These are phyloP conservation scores for Sphaerodactylus townsendi DNA, from an alignment of 2,113 vertebrate species.

Conservation along the genomic window DNA sequence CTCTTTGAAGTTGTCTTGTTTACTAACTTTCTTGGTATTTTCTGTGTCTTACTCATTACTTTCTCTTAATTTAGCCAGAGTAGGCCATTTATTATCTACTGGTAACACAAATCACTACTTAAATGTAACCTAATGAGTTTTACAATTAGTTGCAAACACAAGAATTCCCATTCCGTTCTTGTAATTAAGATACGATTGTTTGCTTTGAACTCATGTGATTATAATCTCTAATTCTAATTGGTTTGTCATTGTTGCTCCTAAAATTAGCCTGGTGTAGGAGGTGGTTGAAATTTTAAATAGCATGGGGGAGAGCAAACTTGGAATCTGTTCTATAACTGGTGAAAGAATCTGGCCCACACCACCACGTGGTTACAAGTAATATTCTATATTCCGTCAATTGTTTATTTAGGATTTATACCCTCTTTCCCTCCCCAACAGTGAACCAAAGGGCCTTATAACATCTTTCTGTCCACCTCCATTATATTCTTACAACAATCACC, in stretches of 20 bases:
- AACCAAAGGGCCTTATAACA: too few species aligned
- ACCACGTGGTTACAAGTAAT: neutral
- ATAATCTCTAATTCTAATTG: neutral
- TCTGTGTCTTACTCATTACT: neutral
- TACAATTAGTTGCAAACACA: neutral
- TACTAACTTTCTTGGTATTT: neutral
- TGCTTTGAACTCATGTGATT: neutral
- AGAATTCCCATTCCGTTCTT: neutral
- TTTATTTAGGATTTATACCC: too few species aligned
- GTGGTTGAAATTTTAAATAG: neutral
- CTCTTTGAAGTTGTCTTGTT: fast-evolving
- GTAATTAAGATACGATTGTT: neutral
- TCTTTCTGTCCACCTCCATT: too few species aligned
- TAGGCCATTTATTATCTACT: neutral
- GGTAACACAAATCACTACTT: neutral
- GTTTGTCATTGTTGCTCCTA: neutral
- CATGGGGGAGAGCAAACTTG: neutral
- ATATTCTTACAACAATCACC: too few species aligned
- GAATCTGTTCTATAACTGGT: neutral
- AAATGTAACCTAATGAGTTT: neutral
- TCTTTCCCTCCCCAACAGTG: too few species aligned
- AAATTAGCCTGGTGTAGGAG: neutral
- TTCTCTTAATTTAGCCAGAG: neutral
- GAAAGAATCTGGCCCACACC: neutral
- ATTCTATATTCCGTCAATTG: too few species aligned